Evolutionary conservation across 2,797 vertebrate genomes (phyloP).

Genomic region (Crocidura indochinensis): DNA sequence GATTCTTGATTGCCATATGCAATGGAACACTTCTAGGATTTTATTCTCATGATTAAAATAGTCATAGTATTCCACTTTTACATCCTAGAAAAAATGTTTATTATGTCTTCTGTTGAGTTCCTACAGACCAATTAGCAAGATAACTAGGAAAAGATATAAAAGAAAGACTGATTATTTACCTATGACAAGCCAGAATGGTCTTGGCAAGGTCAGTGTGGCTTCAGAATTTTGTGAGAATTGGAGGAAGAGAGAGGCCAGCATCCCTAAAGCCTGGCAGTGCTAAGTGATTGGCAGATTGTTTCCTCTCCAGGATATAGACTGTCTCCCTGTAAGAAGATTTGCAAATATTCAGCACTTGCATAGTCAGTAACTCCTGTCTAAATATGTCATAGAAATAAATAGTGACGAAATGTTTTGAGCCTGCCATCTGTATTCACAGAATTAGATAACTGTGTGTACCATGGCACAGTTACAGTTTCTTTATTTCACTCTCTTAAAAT

Average conservation of each 20-base stretch:
- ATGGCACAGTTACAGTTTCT: background rate
- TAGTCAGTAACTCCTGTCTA: background rate
- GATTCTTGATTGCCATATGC: background rate
- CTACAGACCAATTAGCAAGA: conserved; percentile 33
- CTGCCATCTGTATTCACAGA: background rate
- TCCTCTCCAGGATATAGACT: background rate
- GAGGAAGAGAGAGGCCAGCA: background rate
- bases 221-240: background rate
- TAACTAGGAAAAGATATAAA: background rate
- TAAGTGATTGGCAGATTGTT: background rate
- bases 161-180: background rate
- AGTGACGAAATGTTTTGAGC: background rate
- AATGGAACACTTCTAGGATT: background rate
- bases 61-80: conserved; percentile 26
- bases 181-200: background rate
- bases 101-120: background rate
- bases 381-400: background rate
- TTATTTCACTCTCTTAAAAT: background rate
- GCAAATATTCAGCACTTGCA: background rate
- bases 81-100: background rate
- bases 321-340: background rate
- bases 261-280: background rate
- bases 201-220: background rate
- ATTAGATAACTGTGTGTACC: background rate
- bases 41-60: background rate